Evolutionary conservation across 2,888 invertebrate species (phyloP), one percentile per base, ranked within the genome.

Genomic region (Brenthis hecate): DNA sequence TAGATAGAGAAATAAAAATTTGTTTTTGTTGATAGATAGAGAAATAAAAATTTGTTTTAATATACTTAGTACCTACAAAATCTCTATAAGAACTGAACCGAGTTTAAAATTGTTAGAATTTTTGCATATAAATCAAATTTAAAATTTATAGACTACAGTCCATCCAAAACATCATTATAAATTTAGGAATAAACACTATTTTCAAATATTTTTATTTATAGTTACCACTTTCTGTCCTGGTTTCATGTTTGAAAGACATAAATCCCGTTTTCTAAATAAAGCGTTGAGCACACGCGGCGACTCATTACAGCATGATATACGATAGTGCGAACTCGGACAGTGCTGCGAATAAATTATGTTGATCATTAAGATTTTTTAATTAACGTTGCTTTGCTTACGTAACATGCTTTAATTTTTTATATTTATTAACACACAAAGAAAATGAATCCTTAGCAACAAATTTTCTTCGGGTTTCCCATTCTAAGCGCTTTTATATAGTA

Each of bases 231-330:
- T 32, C 16, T 51, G 56, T 56, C 57, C 47, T 32, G 79, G 77
- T 84, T 76, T 81, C 91, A 88, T 91, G 91, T 80, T 82, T 77
- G 77, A 77, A 70, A 77, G 78, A 83, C 82, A 91, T 90, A 91
- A 91, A 90, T 91, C 88, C 84, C 79, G 77, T 70, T 77, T 80
- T 77, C 83, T 84, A 84, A 87, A 88, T 87, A 87, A 86, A 82
- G 83, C 79, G 78, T 80, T 81, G 85, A 81, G 80, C 89, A 83
- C 91, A 91, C 85, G 90, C 89, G 82, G 90, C 85, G 89, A 80
- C 81, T 88, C 87, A 87, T 91, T 91, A 87, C 84, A 72, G 68
- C 71, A 74, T 89, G 91, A 89, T 86, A 81, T 83, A 91, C 81
- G 81, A 77, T 80, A 80, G 81, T 78, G 75, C 73, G 71, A 72